A percentile compares a stretch with the other conserved stretches of the same genome.
These are phyloP conservation scores for Spatula clypeata DNA, from an alignment of 2,797 vertebrate genomes.

Conservation along the genomic window DNA sequence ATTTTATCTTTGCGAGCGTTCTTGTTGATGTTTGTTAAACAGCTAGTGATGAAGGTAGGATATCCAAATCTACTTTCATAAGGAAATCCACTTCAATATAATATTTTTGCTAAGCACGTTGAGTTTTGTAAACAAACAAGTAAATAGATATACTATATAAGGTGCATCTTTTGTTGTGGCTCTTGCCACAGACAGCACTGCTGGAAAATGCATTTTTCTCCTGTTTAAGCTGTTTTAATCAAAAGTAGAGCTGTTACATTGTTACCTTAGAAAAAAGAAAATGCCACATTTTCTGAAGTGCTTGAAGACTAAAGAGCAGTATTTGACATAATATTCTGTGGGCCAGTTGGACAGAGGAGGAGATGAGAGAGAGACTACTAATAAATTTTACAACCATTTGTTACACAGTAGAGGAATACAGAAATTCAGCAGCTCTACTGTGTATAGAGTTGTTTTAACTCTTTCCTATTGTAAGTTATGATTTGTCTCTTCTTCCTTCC, in stretches of 20 bases:
- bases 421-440: neutral
- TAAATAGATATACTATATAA: neutral
- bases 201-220: neutral
- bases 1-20: conserved; percentile 93
- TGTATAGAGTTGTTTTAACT: neutral
- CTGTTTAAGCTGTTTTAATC: neutral
- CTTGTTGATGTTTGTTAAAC: conserved; percentile 95
- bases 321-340: neutral
- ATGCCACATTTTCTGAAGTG: neutral
- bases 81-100: neutral
- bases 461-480: neutral
- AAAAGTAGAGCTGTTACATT: neutral
- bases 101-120: neutral
- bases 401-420: neutral
- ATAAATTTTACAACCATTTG: neutral
- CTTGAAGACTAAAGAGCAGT: neutral
- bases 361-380: neutral
- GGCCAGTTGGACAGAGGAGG: neutral
- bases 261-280: neutral
- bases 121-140: neutral
- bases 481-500: neutral
- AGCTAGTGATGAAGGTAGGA: conserved; percentile 96
- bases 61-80: neutral
- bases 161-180: neutral
- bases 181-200: neutral